Conservation (phyloP, 2,113 vertebrate genomes). For the Lepidothrix coronata region DNA sequence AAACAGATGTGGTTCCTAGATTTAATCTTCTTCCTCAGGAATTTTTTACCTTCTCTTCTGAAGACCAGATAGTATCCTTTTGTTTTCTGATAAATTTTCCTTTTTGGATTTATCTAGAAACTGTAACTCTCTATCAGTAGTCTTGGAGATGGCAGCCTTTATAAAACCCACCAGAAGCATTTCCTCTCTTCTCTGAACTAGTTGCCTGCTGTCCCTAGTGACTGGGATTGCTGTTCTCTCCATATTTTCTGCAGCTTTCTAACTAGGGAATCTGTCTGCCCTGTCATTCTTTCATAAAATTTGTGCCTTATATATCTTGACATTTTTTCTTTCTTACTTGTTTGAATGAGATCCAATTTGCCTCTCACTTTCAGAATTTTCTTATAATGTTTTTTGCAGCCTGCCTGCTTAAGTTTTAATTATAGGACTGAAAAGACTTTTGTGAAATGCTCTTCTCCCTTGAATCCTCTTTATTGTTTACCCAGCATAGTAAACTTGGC, state of each 20-base stretch:
- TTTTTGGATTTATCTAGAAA: neutral
- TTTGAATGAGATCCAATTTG: constrained; percentile 42
- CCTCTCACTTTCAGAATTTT: neutral
- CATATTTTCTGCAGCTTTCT: constrained; percentile 2
- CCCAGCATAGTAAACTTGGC: neutral
- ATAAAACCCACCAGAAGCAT: neutral
- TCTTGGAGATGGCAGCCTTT: neutral
- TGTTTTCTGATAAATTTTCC: neutral
- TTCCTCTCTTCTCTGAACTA: neutral
- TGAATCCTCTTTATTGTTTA: constrained; percentile 7
- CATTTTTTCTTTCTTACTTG: neutral
- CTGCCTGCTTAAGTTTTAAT: constrained; percentile 50
- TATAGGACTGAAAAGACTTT: constrained; percentile 17
- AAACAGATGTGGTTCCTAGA: neutral
- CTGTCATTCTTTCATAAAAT: constrained; percentile 12
- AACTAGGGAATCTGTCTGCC: constrained; percentile 1
- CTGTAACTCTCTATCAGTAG: neutral
- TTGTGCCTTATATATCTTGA: constrained; percentile 6
- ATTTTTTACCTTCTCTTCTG: neutral
- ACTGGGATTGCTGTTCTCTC: neutral
- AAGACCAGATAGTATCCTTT: neutral
- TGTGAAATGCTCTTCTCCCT: neutral
- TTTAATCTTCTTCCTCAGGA: neutral
- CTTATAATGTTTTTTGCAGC: neutral
- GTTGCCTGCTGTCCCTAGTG: neutral